These are phyloP conservation scores for Anarhynchus alexandrinus DNA, from an alignment of 2,113 vertebrate species.

Conservation along the genomic window DNA sequence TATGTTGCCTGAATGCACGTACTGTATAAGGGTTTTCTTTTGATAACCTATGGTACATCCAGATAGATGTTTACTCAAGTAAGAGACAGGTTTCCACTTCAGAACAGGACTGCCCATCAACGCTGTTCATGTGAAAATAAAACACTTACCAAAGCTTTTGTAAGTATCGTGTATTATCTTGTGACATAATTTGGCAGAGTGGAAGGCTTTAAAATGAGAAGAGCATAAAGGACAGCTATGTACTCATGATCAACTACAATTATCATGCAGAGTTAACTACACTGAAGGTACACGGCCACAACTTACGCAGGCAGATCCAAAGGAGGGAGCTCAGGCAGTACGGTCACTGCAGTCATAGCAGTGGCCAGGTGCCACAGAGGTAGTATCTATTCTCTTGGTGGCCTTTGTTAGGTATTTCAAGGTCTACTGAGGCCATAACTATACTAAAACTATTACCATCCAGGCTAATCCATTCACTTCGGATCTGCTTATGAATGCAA, in stretches of 20 bases:
- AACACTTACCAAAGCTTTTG: not conserved
- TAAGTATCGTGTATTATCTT: not conserved
- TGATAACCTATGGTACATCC: not conserved
- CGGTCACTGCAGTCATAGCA: not conserved
- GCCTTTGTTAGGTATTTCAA: not conserved
- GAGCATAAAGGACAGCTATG: not conserved
- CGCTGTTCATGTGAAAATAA: not conserved
- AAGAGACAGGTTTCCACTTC: not conserved
- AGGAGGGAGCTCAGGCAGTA: not conserved
- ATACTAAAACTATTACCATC: not conserved
- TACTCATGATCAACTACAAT: not conserved
- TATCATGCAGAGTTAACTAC: not conserved
- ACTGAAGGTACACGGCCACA: not conserved
- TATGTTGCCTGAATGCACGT: not conserved
- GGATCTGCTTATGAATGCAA: not conserved
- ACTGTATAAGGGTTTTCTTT: not conserved
- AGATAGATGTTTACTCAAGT: not conserved
- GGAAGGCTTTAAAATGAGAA: not conserved
- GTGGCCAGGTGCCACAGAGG: not conserved
- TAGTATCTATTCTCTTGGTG: not conserved
- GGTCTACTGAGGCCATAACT: not conserved
- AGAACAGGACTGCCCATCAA: not conserved
- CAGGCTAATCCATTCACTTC: not conserved
- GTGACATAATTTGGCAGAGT: not conserved
- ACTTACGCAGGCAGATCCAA: not conserved